Evolutionary conservation across 2,888 invertebrate genomes (phyloP).

Genomic region (Ornithoptera priamus): DNA sequence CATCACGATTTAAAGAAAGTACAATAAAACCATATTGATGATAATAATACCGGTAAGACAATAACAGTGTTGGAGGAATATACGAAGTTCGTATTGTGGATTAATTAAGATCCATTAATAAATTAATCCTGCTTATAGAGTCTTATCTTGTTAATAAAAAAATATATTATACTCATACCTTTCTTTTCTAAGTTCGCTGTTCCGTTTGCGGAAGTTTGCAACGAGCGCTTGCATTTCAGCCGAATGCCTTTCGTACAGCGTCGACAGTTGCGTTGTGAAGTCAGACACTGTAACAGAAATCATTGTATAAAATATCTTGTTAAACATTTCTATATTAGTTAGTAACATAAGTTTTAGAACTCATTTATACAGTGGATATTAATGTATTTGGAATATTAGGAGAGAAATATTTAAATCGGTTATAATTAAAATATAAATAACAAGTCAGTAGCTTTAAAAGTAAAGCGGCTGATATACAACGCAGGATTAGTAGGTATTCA

Average conservation of each 20-base stretch:
- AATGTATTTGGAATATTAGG: background rate
- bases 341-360: background rate
- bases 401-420: too few species aligned
- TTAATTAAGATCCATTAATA: background rate
- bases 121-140: background rate
- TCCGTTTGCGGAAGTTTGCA: constrained; percentile 91
- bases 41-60: background rate
- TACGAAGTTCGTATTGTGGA: background rate
- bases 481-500: too few species aligned
- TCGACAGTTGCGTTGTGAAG: constrained; percentile 93
- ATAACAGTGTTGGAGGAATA: background rate
- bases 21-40: background rate
- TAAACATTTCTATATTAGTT: constrained; percentile 12
- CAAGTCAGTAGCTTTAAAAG: too few species aligned
- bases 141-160: background rate
- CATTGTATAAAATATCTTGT: constrained; percentile 16
- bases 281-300: constrained; percentile 88
- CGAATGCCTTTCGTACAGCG: constrained; percentile 93
- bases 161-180: constrained; percentile 76
- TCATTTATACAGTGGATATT: background rate
- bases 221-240: constrained; percentile 92
- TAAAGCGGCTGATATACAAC: too few species aligned
- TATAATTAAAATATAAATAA: too few species aligned
- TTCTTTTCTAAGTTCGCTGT: constrained; percentile 92
- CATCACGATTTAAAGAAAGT: background rate